These are phyloP conservation scores for Oceanites oceanicus DNA, from an alignment of 2,113 vertebrate genomes.

Conservation along the genomic window DNA sequence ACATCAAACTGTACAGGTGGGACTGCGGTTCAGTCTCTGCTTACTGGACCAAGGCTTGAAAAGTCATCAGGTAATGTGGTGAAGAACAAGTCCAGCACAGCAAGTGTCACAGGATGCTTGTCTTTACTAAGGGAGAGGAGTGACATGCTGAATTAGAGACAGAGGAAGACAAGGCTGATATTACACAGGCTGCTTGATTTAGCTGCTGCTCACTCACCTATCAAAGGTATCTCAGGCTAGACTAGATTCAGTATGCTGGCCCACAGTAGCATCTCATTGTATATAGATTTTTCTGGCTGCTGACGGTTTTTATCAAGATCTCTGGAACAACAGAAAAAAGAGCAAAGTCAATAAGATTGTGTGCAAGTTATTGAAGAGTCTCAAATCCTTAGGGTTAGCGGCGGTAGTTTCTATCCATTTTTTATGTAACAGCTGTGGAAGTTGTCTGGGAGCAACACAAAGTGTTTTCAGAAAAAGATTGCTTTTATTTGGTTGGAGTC, in stretches of 20 bases:
- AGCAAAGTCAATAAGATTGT: not conserved
- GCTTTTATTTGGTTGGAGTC: not conserved
- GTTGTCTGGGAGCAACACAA: not conserved
- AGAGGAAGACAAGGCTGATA: not conserved
- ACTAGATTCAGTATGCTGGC: not conserved
- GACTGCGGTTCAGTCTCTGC: not conserved
- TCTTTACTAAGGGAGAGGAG: not conserved
- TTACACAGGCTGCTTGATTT: not conserved
- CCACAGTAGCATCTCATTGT: not conserved
- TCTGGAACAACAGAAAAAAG: not conserved
- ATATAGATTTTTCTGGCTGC: constrained; percentile 31
- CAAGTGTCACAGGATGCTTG: not conserved
- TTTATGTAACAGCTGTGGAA: not conserved
- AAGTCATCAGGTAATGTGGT: not conserved
- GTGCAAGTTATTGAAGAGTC: not conserved
- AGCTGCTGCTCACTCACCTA: not conserved
- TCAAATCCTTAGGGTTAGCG: constrained; percentile 3
- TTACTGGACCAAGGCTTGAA: not conserved
- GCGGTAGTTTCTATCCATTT: not conserved
- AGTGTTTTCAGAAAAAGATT: constrained; percentile 12
- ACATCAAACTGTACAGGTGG: not conserved
- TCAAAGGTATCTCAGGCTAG: not conserved
- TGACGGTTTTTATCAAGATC: constrained; percentile 12
- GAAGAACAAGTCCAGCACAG: not conserved
- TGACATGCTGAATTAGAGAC: not conserved